Evolutionary conservation across 92 coral and sea anemone genomes (phyloP), one percentile per base, ranked within the genome.

Genomic region (Zoanthus sociatus): DNA sequence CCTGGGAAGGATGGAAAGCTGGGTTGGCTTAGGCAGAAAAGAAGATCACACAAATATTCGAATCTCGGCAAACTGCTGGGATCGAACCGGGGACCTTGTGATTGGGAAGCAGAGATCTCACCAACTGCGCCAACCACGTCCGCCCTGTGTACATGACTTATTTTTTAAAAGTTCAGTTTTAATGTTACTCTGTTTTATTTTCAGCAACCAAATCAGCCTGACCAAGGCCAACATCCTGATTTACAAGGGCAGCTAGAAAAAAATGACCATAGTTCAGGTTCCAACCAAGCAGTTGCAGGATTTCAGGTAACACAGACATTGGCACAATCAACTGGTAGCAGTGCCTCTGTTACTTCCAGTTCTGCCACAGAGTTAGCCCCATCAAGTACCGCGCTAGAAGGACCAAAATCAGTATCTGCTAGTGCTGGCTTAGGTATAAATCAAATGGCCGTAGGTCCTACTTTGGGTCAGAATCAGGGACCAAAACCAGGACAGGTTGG

Each of bases 271-370:
- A 46, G 20, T 78, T 44, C 46, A 0, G 70, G 26, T 33, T 44
- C 83, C 4, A 42, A 9, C 54, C 70, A 78, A 31, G 42, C 60
- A 53, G 31, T 26, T 6, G 83, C 70, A 16, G 50, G 10, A 5
- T 78, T 58, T 30, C 83, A 78, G 83, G 83, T 20, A 58, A n/a
- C 83, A 64, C 82, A 77, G 20, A 17, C 82, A 16, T 48, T 47
- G 30, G 15, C 64, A 20, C 82, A 77, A 77, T 67, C 26, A 12
- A n/a, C 83, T 15, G 20, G 47, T 2, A 54, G 31, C 44, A 18
- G 69, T 58, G 44, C 53, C 5, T 15, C 50, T 30, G n/a, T 42
- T 11, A 73, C 77, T 58, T 14, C 66, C 2, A 58, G 66, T 8
- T n/a, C 56, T 73, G 83, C 18, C 5, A 21, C 46, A 11, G 84